Conservation (phyloP, 2,888 invertebrate species). For the Harmothoe impar region DNA sequence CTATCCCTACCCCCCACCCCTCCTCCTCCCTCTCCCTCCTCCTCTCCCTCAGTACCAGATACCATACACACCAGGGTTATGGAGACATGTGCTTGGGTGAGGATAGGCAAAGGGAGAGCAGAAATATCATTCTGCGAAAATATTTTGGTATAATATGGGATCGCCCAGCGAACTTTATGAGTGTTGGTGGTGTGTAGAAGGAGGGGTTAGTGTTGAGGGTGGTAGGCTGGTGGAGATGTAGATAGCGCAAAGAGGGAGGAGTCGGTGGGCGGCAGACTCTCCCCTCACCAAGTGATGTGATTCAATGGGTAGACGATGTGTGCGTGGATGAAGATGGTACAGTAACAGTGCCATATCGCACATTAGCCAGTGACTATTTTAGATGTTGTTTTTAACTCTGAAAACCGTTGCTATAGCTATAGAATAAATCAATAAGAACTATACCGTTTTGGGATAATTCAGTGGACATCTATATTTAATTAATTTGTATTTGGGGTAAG, state of each 20-base stretch:
- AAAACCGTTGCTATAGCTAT: too few relatives aligned
- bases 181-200: not conserved
- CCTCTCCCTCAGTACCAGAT: not conserved
- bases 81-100: not conserved
- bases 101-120: not conserved
- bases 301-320: too few relatives aligned
- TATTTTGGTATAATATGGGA: too few relatives aligned
- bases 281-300: not conserved
- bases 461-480: too few relatives aligned
- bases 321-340: not conserved
- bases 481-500: too few relatives aligned
- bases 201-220: not conserved
- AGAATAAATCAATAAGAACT: too few relatives aligned
- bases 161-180: not conserved
- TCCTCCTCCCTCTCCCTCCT: not conserved
- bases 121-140: not conserved
- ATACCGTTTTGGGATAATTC: too few relatives aligned
- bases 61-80: too few relatives aligned
- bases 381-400: too few relatives aligned
- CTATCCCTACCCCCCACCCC: not conserved
- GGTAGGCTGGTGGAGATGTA: not conserved
- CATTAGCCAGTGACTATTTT: not conserved
- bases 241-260: not conserved
- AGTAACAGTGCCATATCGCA: slow-evolving; percentile 32
- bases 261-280: not conserved